These are phyloP conservation scores for Cetoscarus ocellatus DNA, from an alignment of 2,797 vertebrate species.

Conservation along the genomic window DNA sequence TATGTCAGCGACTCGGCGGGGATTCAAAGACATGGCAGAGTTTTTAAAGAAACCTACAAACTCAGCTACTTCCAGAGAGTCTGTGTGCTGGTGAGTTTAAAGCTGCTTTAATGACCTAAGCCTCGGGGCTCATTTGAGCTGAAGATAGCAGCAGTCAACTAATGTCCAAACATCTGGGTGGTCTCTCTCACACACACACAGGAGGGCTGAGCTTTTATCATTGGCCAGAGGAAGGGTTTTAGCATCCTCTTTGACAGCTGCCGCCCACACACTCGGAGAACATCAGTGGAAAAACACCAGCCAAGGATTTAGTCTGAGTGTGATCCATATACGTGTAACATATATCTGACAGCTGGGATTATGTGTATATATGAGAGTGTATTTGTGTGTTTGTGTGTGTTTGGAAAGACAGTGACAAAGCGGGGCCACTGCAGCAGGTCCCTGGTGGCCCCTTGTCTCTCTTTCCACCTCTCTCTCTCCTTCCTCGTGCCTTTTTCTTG, in stretches of 20 bases:
- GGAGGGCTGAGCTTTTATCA: slow-evolving; percentile 65
- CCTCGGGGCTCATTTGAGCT: slow-evolving; percentile 68
- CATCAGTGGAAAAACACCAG: slow-evolving; percentile 42
- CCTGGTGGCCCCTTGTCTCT: slow-evolving; percentile 43
- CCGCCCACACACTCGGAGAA: slow-evolving; percentile 43
- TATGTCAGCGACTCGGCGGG: slow-evolving; percentile 33
- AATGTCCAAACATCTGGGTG: slow-evolving; percentile 72
- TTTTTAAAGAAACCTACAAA: slow-evolving; percentile 60
- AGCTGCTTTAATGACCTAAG: slow-evolving; percentile 72
- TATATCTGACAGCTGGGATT: slow-evolving; percentile 76
- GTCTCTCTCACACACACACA: slow-evolving; percentile 24
- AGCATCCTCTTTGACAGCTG: slow-evolving; percentile 65
- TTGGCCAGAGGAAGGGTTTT: slow-evolving; percentile 69
- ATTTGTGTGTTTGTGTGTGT: slow-evolving; percentile 22
- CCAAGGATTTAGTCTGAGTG: slow-evolving; percentile 61
- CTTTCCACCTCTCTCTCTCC: slow-evolving; percentile 34
- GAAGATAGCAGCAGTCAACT: slow-evolving; percentile 67
- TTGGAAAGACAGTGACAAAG: slow-evolving; percentile 66
- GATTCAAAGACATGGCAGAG: slow-evolving; percentile 55
- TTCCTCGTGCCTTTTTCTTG: slow-evolving; percentile 12
- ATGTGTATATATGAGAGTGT: slow-evolving; percentile 63
- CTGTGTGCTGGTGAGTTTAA: slow-evolving; percentile 50
- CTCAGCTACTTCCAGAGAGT: slow-evolving; percentile 60
- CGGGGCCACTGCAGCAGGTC: slow-evolving; percentile 52
- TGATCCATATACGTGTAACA: slow-evolving; percentile 73